Percentiles rank a stretch among this genome's conserved stretches.
Evolutionary conservation across 2,113 vertebrate species (phyloP).

Genomic region (Nematolebias whitei): DNA sequence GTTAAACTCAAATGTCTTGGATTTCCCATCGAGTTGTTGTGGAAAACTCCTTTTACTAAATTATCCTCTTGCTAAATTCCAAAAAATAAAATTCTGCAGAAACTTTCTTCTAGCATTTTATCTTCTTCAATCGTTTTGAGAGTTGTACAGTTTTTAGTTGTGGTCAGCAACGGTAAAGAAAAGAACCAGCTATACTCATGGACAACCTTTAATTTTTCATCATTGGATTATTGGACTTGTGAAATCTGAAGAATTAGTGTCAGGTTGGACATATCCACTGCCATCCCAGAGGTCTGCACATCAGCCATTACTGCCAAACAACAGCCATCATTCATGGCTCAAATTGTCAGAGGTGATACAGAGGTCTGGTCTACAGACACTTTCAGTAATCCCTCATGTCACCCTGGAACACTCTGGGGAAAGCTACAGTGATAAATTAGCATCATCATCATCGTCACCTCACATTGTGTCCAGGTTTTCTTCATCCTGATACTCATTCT

Average conservation of each 20-base stretch:
- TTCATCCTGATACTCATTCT: constrained; percentile 19
- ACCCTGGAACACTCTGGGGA: constrained; percentile 48
- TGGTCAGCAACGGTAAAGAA: no score
- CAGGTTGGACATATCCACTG: constrained; percentile 51
- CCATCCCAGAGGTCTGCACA: constrained; percentile 15
- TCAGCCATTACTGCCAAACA: constrained; percentile 26
- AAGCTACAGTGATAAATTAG: constrained; percentile 57
- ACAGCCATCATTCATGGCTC: constrained; percentile 54
- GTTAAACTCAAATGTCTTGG: no score
- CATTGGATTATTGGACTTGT: constrained; percentile 20
- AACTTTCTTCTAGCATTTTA: no score
- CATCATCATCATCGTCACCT: constrained; percentile 47
- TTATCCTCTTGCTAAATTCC: no score
- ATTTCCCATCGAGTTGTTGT: no score
- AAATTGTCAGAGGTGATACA: constrained; percentile 36
- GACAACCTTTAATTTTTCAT: constrained; percentile 4
- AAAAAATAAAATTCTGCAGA: no score
- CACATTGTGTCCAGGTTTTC: constrained; percentile 34
- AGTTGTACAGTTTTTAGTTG: no score
- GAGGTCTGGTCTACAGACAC: constrained; percentile 49
- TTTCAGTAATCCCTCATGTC: constrained; percentile 61
- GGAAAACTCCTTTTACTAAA: no score
- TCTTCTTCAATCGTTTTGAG: no score
- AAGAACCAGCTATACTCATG: background rate
- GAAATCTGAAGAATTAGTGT: constrained; percentile 25